Conservation (phyloP, 2,797 vertebrate genomes). For the Trachops cirrhosus region DNA sequence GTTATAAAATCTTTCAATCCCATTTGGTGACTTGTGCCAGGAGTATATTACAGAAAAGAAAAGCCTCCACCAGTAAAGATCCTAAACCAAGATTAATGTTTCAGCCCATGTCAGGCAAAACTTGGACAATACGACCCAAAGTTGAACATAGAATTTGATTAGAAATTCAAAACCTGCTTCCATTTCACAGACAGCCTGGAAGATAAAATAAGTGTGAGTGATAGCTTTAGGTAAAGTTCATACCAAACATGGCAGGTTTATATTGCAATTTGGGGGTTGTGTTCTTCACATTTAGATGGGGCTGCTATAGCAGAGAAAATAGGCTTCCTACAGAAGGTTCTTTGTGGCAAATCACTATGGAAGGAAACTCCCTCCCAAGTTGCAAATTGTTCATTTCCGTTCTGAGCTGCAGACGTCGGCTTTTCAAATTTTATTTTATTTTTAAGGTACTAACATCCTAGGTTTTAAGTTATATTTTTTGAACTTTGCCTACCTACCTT, state of each 20-base stretch:
- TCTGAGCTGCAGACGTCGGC: neutral
- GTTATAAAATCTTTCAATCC: neutral
- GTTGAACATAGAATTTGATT: neutral
- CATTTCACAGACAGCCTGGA: neutral
- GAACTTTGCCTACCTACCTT: neutral
- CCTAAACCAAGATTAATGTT: neutral
- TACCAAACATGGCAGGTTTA: neutral
- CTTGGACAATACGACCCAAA: neutral
- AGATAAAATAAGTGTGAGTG: neutral
- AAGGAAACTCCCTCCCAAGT: neutral
- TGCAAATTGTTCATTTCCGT: neutral
- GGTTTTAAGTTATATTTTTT: neutral
- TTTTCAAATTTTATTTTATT: neutral
- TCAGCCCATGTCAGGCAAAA: neutral
- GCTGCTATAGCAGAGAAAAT: neutral
- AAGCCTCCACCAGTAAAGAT: neutral
- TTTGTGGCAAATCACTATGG: neutral
- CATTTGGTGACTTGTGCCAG: neutral
- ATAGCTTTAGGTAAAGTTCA: neutral
- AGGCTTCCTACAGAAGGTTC: neutral
- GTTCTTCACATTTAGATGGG: neutral
- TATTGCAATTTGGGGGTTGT: neutral
- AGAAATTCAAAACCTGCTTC: slow-evolving; percentile 11
- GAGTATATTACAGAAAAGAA: neutral
- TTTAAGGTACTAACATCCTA: neutral